These are phyloP conservation scores for Falco biarmicus DNA, from an alignment of 2,797 vertebrate species.

Conservation along the genomic window DNA sequence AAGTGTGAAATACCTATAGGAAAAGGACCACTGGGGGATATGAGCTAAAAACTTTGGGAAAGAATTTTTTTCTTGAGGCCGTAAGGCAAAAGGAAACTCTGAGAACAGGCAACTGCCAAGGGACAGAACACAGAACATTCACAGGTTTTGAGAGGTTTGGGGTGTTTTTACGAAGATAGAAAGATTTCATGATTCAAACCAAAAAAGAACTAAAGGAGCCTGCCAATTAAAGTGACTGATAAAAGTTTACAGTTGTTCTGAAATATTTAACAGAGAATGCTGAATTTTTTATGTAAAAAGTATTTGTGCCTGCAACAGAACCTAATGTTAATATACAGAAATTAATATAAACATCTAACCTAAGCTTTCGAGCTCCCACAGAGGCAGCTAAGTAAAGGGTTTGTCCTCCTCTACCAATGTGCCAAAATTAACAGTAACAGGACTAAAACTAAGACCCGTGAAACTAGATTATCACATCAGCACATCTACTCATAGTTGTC, in stretches of 20 bases:
- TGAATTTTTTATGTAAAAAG: slow-evolving; percentile 29
- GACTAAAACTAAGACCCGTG: neutral
- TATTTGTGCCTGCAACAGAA: neutral
- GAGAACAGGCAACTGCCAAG: neutral
- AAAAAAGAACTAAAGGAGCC: neutral
- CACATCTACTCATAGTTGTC: accelerated
- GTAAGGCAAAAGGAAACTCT: neutral
- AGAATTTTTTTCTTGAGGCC: neutral
- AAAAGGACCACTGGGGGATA: neutral
- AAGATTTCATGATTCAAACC: slow-evolving; percentile 32
- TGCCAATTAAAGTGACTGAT: slow-evolving; percentile 33
- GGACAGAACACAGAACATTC: neutral
- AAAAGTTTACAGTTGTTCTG: neutral
- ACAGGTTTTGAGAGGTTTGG: neutral
- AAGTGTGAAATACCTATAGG: neutral
- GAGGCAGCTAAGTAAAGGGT: neutral
- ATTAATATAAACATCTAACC: neutral
- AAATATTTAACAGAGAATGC: slow-evolving; percentile 32
- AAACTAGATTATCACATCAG: accelerated
- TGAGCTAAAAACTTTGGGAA: neutral
- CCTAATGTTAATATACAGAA: neutral
- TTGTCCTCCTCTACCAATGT: neutral
- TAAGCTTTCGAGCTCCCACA: neutral
- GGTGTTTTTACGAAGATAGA: neutral
- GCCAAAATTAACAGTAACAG: neutral